phyloP scores from a whole-genome alignment of 2,797 vertebrate species.

The Cheirogaleus major region DNA sequence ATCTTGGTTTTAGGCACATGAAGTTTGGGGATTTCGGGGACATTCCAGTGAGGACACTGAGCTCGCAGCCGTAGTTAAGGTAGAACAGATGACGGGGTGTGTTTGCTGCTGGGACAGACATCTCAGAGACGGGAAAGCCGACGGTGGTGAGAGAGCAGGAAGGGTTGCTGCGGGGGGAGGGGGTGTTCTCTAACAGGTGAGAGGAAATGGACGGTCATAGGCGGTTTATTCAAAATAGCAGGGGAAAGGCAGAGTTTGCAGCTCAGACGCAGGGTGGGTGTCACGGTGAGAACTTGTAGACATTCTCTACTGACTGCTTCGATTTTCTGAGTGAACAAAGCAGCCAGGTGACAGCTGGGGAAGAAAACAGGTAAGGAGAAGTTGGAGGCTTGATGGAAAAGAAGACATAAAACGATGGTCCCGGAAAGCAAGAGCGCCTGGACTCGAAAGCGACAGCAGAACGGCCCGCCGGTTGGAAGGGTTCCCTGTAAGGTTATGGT shows the following conservation, averaged over 20 bases:
- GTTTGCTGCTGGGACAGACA: not conserved
- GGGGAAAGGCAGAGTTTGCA: not conserved
- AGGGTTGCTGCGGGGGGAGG: too few species aligned
- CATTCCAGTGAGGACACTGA: not conserved
- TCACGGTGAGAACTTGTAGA: not conserved
- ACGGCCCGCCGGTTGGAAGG: rapidly evolving
- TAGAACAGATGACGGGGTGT: not conserved
- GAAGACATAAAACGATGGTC: rapidly evolving
- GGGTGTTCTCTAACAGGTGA: not conserved
- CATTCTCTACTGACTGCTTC: not conserved
- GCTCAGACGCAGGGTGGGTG: not conserved
- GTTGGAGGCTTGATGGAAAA: too few species aligned
- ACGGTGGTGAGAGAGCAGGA: rapidly evolving
- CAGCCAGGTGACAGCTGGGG: not conserved
- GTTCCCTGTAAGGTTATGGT: not conserved
- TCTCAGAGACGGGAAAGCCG: not conserved
- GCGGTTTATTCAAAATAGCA: rapidly evolving
- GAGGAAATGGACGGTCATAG: too few species aligned
- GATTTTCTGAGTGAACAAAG: not conserved
- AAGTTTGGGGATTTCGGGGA: not conserved
- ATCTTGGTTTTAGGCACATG: not conserved
- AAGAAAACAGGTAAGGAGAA: not conserved
- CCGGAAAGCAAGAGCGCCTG: rapidly evolving
- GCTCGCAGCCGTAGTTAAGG: not conserved
- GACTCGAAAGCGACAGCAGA: not conserved